Evolutionary conservation across 2,888 invertebrate genomes (phyloP).

Genomic region (Chrysotoxum bicinctum): DNA sequence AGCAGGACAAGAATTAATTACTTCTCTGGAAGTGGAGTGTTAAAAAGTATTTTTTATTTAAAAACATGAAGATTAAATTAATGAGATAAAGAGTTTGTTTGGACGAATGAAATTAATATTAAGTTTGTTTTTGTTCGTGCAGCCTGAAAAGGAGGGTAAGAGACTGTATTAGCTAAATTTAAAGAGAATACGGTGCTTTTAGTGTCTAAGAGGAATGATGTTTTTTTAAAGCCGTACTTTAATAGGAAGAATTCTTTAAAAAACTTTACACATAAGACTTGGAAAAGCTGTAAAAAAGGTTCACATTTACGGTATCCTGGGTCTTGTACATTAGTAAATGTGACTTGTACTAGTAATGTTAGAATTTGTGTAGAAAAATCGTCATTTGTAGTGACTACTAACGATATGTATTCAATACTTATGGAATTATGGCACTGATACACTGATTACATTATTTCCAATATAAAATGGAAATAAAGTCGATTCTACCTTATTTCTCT

Average conservation of each 20-base stretch:
- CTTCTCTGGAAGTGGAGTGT: conserved; percentile 12
- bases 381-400: no score
- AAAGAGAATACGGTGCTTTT: background rate
- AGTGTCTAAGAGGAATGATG: background rate
- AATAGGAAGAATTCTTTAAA: background rate
- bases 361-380: no score
- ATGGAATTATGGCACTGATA: no score
- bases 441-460: no score
- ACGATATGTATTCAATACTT: no score
- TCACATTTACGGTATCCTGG: no score
- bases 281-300: background rate
- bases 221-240: background rate
- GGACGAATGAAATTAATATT: conserved; percentile 4
- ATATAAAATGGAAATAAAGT: no score
- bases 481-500: no score
- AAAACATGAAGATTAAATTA: conserved; percentile 19
- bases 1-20: conserved; percentile 25
- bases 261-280: background rate
- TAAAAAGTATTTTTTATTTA: conserved; percentile 17
- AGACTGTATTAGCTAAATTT: background rate
- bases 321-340: no score
- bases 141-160: no score
- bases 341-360: no score
- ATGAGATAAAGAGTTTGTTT: conserved; percentile 25
- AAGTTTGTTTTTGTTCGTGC: background rate